Percentiles rank a stretch among this genome's conserved stretches.
These are phyloP conservation scores for Lampris megalopsis DNA, from an alignment of 2,113 vertebrate genomes.

Conservation along the genomic window DNA sequence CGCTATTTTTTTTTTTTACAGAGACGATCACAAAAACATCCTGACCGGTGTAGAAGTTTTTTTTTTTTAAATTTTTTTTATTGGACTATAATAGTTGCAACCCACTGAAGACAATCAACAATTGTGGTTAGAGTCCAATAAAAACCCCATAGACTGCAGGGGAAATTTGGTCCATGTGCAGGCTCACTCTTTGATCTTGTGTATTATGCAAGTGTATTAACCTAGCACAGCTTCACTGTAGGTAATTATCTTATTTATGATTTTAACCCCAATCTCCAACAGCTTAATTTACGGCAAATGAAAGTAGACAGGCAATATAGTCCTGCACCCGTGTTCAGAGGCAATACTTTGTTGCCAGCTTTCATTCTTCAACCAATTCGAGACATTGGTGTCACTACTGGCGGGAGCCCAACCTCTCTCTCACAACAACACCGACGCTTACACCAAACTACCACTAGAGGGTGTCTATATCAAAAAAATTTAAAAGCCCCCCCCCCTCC, in stretches of 20 bases:
- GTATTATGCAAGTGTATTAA: not conserved
- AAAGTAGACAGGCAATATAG: too few relatives aligned
- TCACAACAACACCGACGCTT: constrained; percentile 11
- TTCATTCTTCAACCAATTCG: too few relatives aligned
- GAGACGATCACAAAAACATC: not conserved
- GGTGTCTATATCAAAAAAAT: constrained; percentile 44
- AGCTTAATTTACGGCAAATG: too few relatives aligned
- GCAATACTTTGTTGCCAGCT: too few relatives aligned
- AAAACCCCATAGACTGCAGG: too few relatives aligned
- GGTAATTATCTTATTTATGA: not conserved
- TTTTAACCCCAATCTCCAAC: not conserved
- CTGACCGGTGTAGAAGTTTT: too few relatives aligned
- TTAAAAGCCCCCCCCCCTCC: too few relatives aligned
- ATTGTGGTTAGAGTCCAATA: too few relatives aligned
- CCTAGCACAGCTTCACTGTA: not conserved
- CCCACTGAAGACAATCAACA: too few relatives aligned
- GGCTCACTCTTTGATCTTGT: not conserved
- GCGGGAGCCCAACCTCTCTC: not conserved
- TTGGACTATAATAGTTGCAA: too few relatives aligned
- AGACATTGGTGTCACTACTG: not conserved
- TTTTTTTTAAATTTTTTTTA: too few relatives aligned
- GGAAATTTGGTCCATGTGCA: not conserved
- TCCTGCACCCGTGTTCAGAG: too few relatives aligned
- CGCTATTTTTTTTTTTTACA: not conserved
- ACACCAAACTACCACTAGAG: constrained; percentile 48